Evolutionary conservation across 1,140 invertebrate genomes (phyloP).

Genomic region (Bombus waltoni): DNA sequence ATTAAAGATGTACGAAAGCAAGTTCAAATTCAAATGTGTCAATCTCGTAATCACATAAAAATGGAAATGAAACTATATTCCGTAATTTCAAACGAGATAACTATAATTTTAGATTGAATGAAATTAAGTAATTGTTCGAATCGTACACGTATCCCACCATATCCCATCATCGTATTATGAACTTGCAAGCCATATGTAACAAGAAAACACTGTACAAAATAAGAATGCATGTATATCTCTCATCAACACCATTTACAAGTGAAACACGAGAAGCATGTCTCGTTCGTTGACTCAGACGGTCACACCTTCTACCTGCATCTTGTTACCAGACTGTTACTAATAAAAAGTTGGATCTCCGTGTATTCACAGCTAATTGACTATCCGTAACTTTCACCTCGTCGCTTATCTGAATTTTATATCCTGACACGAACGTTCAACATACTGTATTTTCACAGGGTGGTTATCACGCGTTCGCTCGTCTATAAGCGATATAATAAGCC

Average conservation of each 20-base stretch:
- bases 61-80: neutral
- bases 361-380: neutral
- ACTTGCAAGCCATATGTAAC: neutral
- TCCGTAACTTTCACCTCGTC: neutral
- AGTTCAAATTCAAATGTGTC: neutral
- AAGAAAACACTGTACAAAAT: neutral
- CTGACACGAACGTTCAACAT: neutral
- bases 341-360: neutral
- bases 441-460: neutral
- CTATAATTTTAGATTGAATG: too few species aligned
- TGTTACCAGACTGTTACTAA: slow-evolving; percentile 30
- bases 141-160: too few species aligned
- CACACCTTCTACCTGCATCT: neutral
- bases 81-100: neutral
- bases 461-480: neutral
- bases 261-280: neutral
- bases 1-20: neutral
- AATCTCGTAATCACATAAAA: neutral
- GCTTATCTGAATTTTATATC: neutral
- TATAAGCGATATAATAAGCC: slow-evolving; percentile 18
- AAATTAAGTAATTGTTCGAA: too few species aligned
- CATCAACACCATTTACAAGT: neutral
- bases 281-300: slow-evolving; percentile 13
- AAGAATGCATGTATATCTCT: neutral
- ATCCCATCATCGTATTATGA: neutral